Conservation (phyloP, 2,888 invertebrate species). For the Octonoba sinensis region DNA sequence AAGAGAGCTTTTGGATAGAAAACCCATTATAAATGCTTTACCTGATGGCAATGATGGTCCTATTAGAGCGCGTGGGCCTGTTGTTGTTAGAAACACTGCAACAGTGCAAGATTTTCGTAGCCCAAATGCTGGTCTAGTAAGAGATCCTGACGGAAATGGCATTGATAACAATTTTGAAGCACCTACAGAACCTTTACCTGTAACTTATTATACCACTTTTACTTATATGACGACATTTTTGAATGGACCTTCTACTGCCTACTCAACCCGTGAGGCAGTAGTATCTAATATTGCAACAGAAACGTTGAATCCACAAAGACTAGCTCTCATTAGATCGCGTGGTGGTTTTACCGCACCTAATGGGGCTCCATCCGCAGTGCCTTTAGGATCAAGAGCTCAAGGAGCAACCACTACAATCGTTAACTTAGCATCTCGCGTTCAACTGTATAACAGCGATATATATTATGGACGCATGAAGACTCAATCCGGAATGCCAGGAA, state of each 20-base stretch:
- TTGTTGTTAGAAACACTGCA: not conserved
- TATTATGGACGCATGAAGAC: conserved; percentile 45
- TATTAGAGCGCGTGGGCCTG: conserved; percentile 45
- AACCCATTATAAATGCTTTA: conserved; percentile 53
- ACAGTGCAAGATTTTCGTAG: conserved; percentile 20
- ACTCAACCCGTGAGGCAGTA: conserved; percentile 65
- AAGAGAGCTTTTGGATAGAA: conserved; percentile 34
- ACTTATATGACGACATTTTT: conserved; percentile 67
- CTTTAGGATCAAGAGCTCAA: conserved; percentile 53
- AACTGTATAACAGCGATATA: conserved; percentile 65
- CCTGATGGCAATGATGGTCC: conserved; percentile 19
- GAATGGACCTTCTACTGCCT: conserved; percentile 66
- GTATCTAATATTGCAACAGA: conserved; percentile 63
- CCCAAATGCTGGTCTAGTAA: conserved; percentile 15
- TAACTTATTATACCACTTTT: conserved; percentile 67
- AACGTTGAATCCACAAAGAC: conserved; percentile 56
- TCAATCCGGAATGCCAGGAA: conserved; percentile 6
- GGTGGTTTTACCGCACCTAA: conserved; percentile 58
- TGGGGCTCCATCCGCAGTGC: conserved; percentile 50
- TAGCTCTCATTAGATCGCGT: conserved; percentile 51
- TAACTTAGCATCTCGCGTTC: conserved; percentile 67
- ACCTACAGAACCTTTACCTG: conserved; percentile 42
- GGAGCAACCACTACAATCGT: conserved; percentile 65
- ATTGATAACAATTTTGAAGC: not conserved
- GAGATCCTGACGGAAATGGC: conserved; percentile 10